Evolutionary conservation across 2,888 invertebrate genomes (phyloP).

Genomic region (Rhingia rostrata): DNA sequence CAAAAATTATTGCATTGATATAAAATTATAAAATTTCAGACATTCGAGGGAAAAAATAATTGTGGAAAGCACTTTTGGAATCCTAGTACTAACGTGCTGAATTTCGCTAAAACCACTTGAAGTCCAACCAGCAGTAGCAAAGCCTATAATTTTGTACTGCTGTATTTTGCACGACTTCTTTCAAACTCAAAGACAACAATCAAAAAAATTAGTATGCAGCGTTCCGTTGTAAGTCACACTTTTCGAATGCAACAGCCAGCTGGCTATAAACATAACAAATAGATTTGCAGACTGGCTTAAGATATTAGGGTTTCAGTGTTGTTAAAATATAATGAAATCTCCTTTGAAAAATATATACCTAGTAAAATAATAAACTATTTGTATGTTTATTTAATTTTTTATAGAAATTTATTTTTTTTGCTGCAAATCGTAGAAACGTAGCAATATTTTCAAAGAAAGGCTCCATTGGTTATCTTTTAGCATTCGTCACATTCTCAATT

Average conservation of each 20-base stretch:
- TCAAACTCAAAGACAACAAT: too few species aligned
- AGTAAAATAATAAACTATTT: slow-evolving; percentile 1
- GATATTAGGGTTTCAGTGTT: background rate
- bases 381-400: background rate
- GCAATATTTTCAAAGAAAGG: background rate
- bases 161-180: slow-evolving; percentile 9
- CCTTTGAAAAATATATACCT: background rate
- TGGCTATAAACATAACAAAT: too few species aligned
- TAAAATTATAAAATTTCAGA: too few species aligned
- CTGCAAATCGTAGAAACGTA: too few species aligned
- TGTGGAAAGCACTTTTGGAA: slow-evolving; percentile 5
- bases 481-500: background rate
- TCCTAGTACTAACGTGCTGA: slow-evolving; percentile 7
- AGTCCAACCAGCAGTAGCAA: slow-evolving; percentile 3
- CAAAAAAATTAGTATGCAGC: background rate
- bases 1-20: background rate
- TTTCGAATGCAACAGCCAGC: too few species aligned
- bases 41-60: too few species aligned
- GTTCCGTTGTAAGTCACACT: background rate
- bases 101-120: slow-evolving; percentile 4
- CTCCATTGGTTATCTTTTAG: slow-evolving; percentile 1
- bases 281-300: slow-evolving; percentile 3
- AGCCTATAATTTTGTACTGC: background rate
- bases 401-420: too few species aligned
- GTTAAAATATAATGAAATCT: background rate